Conservation (phyloP, 2,888 invertebrate species). For the Patella depressa region DNA sequence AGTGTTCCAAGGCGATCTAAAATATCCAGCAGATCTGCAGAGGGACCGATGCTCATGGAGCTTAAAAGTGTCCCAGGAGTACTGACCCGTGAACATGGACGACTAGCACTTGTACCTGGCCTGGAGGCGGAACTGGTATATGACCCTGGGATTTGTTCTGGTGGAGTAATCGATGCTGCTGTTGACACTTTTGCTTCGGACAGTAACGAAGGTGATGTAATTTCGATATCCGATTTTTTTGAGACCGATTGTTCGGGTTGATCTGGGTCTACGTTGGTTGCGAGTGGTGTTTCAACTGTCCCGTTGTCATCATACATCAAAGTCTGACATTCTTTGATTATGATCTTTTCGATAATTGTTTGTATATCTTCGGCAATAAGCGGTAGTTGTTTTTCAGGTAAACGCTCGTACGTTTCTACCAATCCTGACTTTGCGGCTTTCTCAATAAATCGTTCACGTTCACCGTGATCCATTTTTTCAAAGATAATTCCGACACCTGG, state of each 20-base stretch:
- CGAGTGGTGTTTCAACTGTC: not conserved
- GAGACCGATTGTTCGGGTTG: not conserved
- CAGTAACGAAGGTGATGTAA: not conserved
- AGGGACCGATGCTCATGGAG: conserved; percentile 56
- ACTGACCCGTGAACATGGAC: conserved; percentile 44
- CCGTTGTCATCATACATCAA: not conserved
- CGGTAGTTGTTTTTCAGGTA: not conserved
- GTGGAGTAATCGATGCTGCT: not conserved
- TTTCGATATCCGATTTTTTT: not conserved
- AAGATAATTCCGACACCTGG: not conserved
- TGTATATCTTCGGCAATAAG: not conserved
- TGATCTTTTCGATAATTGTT: not conserved
- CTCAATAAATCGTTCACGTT: not conserved
- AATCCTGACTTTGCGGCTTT: not conserved
- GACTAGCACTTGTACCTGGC: conserved; percentile 21
- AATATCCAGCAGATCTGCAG: conserved; percentile 60
- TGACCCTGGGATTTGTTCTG: conserved; percentile 19
- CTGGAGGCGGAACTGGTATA: conserved; percentile 18
- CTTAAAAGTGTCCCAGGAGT: conserved; percentile 44
- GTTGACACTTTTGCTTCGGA: not conserved
- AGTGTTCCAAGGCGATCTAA: conserved; percentile 66
- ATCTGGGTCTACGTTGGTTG: not conserved
- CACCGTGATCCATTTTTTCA: not conserved
- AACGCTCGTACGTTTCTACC: not conserved
- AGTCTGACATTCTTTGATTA: not conserved